Base-by-base conservation (phyloP, 2,888 invertebrate genomes). In the Ischnura elegans region DNA sequence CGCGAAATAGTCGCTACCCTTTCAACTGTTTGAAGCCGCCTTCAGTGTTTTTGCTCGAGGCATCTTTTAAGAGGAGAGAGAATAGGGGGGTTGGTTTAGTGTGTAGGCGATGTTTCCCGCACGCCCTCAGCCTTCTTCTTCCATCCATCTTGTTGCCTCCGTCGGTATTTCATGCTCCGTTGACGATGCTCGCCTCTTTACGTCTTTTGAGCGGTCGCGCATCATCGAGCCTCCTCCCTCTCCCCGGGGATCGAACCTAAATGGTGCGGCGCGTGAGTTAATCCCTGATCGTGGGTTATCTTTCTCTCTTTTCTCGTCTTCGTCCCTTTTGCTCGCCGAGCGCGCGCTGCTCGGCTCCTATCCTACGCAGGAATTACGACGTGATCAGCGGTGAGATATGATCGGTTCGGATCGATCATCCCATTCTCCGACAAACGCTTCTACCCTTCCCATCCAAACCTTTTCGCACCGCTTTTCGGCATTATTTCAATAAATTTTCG, bases 321-420 rank as follows among this genome's bases (percentile, higher is more conserved):
- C 76, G 29, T 76, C 25, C 13, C 16, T 36, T 36, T 21, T 36
- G 76, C 16, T 16, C 36, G 76, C 25, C 29, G n/a, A 36, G 13
- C 76, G 76, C 36, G 36, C 36, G n/a, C n/a, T 76, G 76, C 36
- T 76, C 76, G 16, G 36, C 76, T 36, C 36, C 76, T 10, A 76
- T 76, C 76, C 36, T n/a, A n/a, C n/a, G n/a, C n/a, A 76, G 76
- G 16, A 76, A 76, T 76, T 36, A 36, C 25, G 76, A 10, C n/a
- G 76, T 36, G 76, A 76, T 76, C 76, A 76, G 36, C 76, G 76
- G 76, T 76, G 76, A 76, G 76, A 76, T 76, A 76, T 76, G 76
- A 36, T 36, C 76, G 36, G 6, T 76, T 16, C 36, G 36, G 76
- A 36, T 76, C 36, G 10, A 76, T 76, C 76, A 76, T n/a, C 76